Conservation (phyloP, 2,888 invertebrate genomes). For the Ceramica pisi region DNA sequence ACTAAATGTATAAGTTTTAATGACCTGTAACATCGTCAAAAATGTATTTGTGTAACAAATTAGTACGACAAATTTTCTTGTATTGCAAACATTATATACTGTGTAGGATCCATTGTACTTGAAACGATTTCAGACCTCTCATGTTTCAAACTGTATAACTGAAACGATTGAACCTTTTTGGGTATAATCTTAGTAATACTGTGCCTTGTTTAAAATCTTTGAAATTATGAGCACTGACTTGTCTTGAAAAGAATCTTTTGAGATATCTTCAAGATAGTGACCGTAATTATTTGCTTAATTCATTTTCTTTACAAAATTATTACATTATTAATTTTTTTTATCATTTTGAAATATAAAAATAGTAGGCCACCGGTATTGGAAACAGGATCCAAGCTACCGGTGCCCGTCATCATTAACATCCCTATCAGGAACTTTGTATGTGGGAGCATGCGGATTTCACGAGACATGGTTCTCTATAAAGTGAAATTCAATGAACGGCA, state of each 20-base stretch:
- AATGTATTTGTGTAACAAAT: too few species aligned
- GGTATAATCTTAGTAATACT: neutral
- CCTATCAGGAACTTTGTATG: neutral
- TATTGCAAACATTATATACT: too few species aligned
- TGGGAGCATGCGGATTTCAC: neutral
- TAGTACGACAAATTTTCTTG: too few species aligned
- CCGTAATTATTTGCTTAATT: neutral
- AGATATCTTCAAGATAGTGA: neutral
- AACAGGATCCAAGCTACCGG: too few species aligned
- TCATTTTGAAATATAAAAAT: too few species aligned
- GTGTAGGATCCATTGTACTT: neutral
- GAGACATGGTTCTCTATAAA: neutral
- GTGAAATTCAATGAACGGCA: neutral
- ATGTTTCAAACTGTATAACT: too few species aligned
- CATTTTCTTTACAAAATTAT: too few species aligned
- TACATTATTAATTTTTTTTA: too few species aligned
- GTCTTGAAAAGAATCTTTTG: neutral
- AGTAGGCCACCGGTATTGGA: too few species aligned
- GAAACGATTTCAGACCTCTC: neutral
- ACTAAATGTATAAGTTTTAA: too few species aligned
- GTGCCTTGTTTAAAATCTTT: neutral
- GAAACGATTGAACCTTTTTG: neutral
- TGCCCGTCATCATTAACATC: neutral
- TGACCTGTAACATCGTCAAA: too few species aligned
- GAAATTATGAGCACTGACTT: neutral